Conservation (phyloP, 2,113 vertebrate genomes). For the Meleagris gallopavo region DNA sequence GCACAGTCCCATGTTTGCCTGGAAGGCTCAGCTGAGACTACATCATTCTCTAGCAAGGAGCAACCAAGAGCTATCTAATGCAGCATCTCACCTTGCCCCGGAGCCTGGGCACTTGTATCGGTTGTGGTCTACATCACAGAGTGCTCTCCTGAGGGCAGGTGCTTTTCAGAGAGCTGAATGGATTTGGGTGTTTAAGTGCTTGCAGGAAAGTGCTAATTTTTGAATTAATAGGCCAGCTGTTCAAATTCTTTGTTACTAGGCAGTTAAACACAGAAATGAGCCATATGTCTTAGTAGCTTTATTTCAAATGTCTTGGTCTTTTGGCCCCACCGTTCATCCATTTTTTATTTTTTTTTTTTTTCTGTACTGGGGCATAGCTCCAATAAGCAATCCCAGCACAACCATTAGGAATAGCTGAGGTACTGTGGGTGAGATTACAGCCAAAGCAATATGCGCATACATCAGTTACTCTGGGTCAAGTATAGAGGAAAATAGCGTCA, state of each 20-base stretch:
- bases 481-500: not conserved
- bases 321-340: not conserved
- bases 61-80: not conserved
- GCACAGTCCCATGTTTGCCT: not conserved
- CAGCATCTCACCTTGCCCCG: not conserved
- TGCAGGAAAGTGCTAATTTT: not conserved
- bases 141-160: not conserved
- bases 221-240: constrained; percentile 8
- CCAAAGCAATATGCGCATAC: not conserved
- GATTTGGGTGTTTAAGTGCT: not conserved
- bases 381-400: not conserved
- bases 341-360: not conserved
- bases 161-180: not conserved
- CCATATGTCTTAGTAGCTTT: constrained; percentile 40
- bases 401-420: constrained; percentile 15
- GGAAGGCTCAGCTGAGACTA: not conserved
- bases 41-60: not conserved
- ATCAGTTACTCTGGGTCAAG: not conserved
- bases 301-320: constrained; percentile 8
- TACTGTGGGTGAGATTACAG: not conserved
- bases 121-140: not conserved
- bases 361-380: constrained; percentile 15
- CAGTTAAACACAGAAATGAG: constrained; percentile 39
- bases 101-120: no score
- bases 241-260: not conserved